phyloP scores from a whole-genome alignment of 1,140 invertebrate species.

The Fopius arisanus region DNA sequence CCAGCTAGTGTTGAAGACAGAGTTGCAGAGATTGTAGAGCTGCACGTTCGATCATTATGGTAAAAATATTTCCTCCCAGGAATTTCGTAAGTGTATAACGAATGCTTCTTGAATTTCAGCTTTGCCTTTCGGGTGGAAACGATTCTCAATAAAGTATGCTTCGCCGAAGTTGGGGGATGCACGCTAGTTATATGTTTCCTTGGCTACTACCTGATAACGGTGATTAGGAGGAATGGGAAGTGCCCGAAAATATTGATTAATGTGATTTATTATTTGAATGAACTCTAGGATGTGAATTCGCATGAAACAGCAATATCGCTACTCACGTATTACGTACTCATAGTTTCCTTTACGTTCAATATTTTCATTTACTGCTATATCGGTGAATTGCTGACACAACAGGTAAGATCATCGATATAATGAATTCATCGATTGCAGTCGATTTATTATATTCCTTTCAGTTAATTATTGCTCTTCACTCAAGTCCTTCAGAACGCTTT shows the following conservation, averaged over 20 bases:
- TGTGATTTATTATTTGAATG: neutral
- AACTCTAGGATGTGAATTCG: neutral
- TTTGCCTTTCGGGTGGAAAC: conserved; percentile 45
- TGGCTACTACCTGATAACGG: conserved; percentile 51
- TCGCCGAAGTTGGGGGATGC: conserved; percentile 51
- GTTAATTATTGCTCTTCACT: neutral
- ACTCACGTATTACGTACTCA: conserved; percentile 11
- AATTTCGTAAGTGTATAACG: too few species aligned
- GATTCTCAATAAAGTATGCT: conserved; percentile 48
- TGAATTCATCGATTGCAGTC: neutral
- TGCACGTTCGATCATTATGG: conserved; percentile 44
- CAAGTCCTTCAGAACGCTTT: too few species aligned
- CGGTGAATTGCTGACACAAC: conserved; percentile 25
- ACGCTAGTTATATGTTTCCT: conserved; percentile 54
- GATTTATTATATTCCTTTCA: too few species aligned
- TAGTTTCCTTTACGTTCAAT: conserved; percentile 32
- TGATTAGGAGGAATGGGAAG: conserved; percentile 19
- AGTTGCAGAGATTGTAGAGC: conserved; percentile 42
- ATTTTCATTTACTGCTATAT: conserved; percentile 31
- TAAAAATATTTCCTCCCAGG: conserved; percentile 7
- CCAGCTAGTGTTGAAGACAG: conserved; percentile 31
- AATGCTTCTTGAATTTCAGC: conserved; percentile 24
- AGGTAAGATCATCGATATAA: too few species aligned
- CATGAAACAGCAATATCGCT: neutral
- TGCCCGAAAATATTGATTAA: neutral